Evolutionary conservation across 2,113 vertebrate genomes (phyloP).

Genomic region (Hepsetus odoe): DNA sequence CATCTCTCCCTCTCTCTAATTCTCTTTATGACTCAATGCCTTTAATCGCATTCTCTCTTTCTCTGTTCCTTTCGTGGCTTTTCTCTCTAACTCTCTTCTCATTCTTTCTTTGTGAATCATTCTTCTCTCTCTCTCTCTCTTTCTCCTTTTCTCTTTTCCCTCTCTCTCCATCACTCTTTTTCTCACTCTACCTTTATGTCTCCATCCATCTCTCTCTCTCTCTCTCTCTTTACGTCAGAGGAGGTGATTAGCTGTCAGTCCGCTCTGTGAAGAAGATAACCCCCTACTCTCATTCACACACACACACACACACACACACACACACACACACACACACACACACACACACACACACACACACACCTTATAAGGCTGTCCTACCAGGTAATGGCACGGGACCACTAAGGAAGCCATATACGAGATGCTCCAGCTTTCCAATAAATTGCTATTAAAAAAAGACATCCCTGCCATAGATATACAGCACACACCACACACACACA

Average conservation of each 20-base stretch:
- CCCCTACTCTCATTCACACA: slow-evolving; percentile 61
- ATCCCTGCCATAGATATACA: too few species aligned
- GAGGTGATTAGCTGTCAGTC: slow-evolving; percentile 79
- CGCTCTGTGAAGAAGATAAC: slow-evolving; percentile 69
- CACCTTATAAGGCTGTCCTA: too few species aligned
- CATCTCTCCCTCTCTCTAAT: neutral
- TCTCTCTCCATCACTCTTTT: slow-evolving; percentile 13
- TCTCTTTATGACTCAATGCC: neutral
- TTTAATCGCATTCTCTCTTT: too few species aligned
- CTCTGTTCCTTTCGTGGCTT: slow-evolving; percentile 64
- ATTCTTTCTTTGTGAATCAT: slow-evolving; percentile 41
- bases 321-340: slow-evolving; percentile 70
- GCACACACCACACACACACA: slow-evolving; percentile 68
- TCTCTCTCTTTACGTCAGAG: slow-evolving; percentile 72
- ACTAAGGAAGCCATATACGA: too few species aligned
- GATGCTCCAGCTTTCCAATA: too few species aligned
- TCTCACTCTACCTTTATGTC: too few species aligned
- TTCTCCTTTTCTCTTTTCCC: slow-evolving; percentile 72
- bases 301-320: slow-evolving; percentile 69
- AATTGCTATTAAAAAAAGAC: too few species aligned
- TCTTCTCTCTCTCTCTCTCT: slow-evolving; percentile 31
- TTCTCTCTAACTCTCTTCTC: too few species aligned
- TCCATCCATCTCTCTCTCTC: slow-evolving; percentile 28
- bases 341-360: slow-evolving; percentile 69
- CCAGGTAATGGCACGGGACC: too few species aligned